These are phyloP conservation scores for Embiotoca jacksoni DNA, from an alignment of 2,113 vertebrate species.

Conservation along the genomic window DNA sequence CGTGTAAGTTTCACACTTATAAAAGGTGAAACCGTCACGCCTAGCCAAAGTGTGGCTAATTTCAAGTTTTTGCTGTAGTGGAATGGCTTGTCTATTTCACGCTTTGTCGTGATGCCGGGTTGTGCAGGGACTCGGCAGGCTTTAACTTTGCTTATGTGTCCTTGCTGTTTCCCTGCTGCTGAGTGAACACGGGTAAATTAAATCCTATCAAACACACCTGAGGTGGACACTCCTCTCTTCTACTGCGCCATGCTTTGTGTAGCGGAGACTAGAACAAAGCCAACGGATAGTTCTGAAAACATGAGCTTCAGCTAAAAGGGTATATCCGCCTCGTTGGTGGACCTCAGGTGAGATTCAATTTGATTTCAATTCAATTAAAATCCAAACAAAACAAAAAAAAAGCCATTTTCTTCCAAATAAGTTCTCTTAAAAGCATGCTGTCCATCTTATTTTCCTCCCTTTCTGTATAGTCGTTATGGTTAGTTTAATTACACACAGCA, in stretches of 20 bases:
- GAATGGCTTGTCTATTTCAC: too few relatives aligned
- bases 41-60: too few relatives aligned
- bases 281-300: background rate
- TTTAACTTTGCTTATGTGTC: background rate
- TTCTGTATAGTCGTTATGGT: background rate
- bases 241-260: background rate
- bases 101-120: too few relatives aligned
- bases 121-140: background rate
- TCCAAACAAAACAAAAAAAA: slow-evolving; percentile 8
- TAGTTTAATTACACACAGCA: slow-evolving; percentile 18
- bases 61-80: too few relatives aligned
- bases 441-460: background rate
- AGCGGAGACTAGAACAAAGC: background rate
- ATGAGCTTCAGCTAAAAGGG: background rate
- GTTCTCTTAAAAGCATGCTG: background rate
- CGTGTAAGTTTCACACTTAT: too few relatives aligned
- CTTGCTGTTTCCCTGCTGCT: background rate
- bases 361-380: slow-evolving; percentile 4
- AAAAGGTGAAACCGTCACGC: too few relatives aligned
- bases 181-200: slow-evolving; percentile 14
- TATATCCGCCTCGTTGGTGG: background rate
- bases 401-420: background rate
- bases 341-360: slow-evolving; percentile 7
- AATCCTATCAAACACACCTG: slow-evolving; percentile 18
- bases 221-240: background rate